These are phyloP conservation scores for Pseudeuparius sepicola DNA, from an alignment of 2,888 invertebrate species.

Conservation along the genomic window DNA sequence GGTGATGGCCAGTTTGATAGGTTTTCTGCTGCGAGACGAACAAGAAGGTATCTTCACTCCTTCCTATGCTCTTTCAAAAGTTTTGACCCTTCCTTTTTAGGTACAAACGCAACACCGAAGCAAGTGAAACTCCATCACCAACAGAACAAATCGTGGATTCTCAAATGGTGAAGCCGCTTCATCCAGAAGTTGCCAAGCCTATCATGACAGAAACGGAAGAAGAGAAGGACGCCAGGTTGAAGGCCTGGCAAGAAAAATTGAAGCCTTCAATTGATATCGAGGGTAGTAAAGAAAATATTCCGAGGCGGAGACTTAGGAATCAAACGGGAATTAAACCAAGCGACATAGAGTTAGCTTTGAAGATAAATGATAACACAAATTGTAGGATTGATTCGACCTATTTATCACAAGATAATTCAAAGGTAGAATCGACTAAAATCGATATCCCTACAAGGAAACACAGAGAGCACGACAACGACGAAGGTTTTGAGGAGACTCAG, in stretches of 20 bases:
- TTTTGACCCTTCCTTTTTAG: constrained; percentile 1
- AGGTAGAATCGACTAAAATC: constrained; percentile 30
- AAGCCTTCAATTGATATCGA: constrained; percentile 36
- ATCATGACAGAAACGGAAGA: background rate
- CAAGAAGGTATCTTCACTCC: constrained; percentile 52
- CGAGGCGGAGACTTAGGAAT: constrained; percentile 32
- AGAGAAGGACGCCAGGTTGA: constrained; percentile 48
- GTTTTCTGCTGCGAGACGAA: constrained; percentile 70
- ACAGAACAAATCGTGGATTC: constrained; percentile 4
- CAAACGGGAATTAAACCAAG: constrained; percentile 62
- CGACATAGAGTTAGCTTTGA: constrained; percentile 58
- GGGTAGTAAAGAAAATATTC: too few species aligned
- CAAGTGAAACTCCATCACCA: constrained; percentile 6
- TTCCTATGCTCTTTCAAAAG: background rate
- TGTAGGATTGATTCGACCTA: background rate
- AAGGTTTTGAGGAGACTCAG: constrained; percentile 86
- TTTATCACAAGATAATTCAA: constrained; percentile 3
- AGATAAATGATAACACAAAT: constrained; percentile 27
- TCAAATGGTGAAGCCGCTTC: constrained; percentile 41
- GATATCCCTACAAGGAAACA: constrained; percentile 33
- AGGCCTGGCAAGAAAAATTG: constrained; percentile 61
- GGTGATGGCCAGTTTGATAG: constrained; percentile 78
- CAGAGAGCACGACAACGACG: constrained; percentile 70
- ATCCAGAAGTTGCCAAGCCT: constrained; percentile 41
- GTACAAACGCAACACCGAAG: constrained; percentile 7